These are phyloP conservation scores for Tetragonula carbonaria DNA, from an alignment of 2,888 invertebrate species.

Conservation along the genomic window DNA sequence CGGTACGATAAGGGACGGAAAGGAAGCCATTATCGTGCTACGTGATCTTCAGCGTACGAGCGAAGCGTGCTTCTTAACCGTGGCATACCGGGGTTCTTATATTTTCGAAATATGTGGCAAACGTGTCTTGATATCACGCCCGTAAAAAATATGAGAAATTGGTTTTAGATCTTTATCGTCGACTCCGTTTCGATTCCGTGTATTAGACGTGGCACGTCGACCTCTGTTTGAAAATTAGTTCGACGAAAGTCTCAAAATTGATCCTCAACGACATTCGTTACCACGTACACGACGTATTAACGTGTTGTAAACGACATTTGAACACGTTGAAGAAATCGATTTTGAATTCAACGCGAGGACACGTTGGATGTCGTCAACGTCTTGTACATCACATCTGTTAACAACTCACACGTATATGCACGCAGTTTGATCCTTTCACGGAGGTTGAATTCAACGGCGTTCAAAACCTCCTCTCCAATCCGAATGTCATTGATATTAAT, in stretches of 20 bases:
- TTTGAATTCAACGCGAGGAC: neutral
- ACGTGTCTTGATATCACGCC: slow-evolving; percentile 65
- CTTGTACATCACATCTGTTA: neutral
- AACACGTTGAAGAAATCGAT: neutral
- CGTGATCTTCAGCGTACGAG: slow-evolving; percentile 79
- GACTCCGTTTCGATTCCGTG: neutral
- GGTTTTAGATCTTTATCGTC: slow-evolving; percentile 35
- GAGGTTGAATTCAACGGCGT: neutral
- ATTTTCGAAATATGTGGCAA: slow-evolving; percentile 71
- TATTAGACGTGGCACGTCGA: neutral
- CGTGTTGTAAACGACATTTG: neutral
- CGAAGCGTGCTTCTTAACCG: slow-evolving; percentile 72
- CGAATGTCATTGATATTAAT: slow-evolving; percentile 6
- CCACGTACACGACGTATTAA: neutral
- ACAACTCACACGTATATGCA: neutral
- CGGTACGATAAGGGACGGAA: slow-evolving; percentile 79
- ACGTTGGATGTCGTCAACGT: neutral
- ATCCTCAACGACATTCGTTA: neutral
- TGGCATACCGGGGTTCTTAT: slow-evolving; percentile 66
- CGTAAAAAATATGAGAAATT: slow-evolving; percentile 56
- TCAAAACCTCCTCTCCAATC: neutral
- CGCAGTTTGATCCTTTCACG: neutral
- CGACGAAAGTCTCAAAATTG: neutral
- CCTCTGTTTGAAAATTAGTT: neutral
- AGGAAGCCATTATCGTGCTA: slow-evolving; percentile 82